Base-by-base conservation (phyloP, 2,797 vertebrate species). In the Enteromius fasciolatus region DNA sequence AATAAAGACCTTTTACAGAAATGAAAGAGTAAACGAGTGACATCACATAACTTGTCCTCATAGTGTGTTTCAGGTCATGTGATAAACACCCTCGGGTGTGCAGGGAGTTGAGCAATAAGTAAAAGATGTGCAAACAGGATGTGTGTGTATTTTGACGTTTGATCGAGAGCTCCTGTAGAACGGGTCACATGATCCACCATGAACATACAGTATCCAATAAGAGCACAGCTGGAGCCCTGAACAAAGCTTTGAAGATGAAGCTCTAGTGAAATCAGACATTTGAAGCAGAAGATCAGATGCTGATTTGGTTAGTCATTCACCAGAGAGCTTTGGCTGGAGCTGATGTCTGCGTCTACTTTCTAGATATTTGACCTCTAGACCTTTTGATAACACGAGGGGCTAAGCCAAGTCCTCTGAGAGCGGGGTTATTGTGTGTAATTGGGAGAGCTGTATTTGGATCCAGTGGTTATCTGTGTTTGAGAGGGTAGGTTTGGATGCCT, bases 91-190 rank as follows among this genome's bases (percentile, higher is more conserved):
- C 5, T 33, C 18, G 57, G 33, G 4, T 66, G n/a, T 75, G 44
- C 31, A 61, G 6, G 15, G 31, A 9, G 17, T 28, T 36, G 41
- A 57, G 28, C 12, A 0, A 20, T 36, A 33, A 72, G 54, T 50
- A 12, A 72, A 72, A 81, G 44, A 75, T 81, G n/a, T 82, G 61
- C 33, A 41, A 75, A 76, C 70, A 82, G 80, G 80, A 82, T 52
- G 80, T 67, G 61, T 18, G 23, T 64, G 3, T 73, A 8, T 72
- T 80, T 80, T 73, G 68, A 63, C 4, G 20, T 63, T 64, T 64
- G 23, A 46, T 80, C 2, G 12, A 80, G 25, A 33, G 78, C n/a
- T 39, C 57, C 67, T 72, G 67, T 33, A 48, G 54, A 17, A 18
- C 41, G 4, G 18, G 61, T 81, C 46, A 64, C 28, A 15, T 75